Percentiles rank a stretch among this genome's conserved stretches.
Conservation (phyloP, 2,113 vertebrate genomes). For the Salvelinus alpinus region DNA sequence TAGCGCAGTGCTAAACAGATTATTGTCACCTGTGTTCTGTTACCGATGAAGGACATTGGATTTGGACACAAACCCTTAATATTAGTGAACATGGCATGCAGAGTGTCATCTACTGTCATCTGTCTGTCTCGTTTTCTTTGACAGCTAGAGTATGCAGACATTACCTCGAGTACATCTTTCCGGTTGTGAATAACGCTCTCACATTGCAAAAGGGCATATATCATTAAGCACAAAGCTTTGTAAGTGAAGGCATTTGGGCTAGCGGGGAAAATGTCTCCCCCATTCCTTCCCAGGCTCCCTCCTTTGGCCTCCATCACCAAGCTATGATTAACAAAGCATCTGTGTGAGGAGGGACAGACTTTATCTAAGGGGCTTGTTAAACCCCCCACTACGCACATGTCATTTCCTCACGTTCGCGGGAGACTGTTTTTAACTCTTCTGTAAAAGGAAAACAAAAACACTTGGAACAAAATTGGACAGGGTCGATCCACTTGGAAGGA, state of each 20-base stretch:
- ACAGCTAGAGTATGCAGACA: neutral
- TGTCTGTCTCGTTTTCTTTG: neutral
- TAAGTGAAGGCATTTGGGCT: too few relatives aligned
- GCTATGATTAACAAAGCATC: slow-evolving; percentile 29
- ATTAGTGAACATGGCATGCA: neutral
- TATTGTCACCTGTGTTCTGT: neutral
- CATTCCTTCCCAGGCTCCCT: neutral
- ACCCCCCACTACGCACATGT: slow-evolving; percentile 12
- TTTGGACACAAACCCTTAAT: neutral
- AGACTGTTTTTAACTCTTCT: slow-evolving; percentile 8
- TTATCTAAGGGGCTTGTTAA: slow-evolving; percentile 31
- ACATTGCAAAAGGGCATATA: too few relatives aligned
- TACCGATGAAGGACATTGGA: neutral
- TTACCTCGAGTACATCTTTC: neutral
- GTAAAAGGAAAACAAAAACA: slow-evolving; percentile 5
- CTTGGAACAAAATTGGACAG: neutral
- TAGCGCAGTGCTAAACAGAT: neutral
- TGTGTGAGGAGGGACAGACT: slow-evolving; percentile 10
- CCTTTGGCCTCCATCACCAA: slow-evolving; percentile 6
- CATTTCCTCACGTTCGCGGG: slow-evolving; percentile 8
- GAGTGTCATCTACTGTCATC: neutral
- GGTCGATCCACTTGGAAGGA: neutral
- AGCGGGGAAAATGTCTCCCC: neutral
- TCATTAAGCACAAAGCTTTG: too few relatives aligned
- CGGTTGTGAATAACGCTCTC: too few relatives aligned